Evolutionary conservation across 2,113 vertebrate genomes (phyloP).

Genomic region (cattle (Bos taurus)): ARS-UCD2.0 NC_037337.1:70766501-70767000

Average conservation of each 20-base stretch:
- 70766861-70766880: background rate
- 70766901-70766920: background rate
- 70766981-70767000: background rate
- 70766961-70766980: background rate
- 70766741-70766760: background rate
- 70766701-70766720: background rate
- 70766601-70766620: background rate
- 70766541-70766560: background rate
- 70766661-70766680: background rate
- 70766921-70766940: background rate
- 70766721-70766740: background rate
- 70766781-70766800: background rate
- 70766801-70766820: background rate
- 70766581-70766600: conserved; percentile 9
- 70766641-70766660: background rate
- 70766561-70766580: background rate
- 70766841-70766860: background rate
- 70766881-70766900: background rate
- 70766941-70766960: background rate
- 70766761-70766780: background rate
- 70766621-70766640: background rate
- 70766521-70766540: background rate
- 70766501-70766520: background rate
- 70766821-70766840: conserved; percentile 9
- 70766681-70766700: background rate